A percentile compares a stretch with the other conserved stretches of the same genome.
Evolutionary conservation across 2,888 invertebrate species (phyloP).

Genomic region (Ormia ochracea): DNA sequence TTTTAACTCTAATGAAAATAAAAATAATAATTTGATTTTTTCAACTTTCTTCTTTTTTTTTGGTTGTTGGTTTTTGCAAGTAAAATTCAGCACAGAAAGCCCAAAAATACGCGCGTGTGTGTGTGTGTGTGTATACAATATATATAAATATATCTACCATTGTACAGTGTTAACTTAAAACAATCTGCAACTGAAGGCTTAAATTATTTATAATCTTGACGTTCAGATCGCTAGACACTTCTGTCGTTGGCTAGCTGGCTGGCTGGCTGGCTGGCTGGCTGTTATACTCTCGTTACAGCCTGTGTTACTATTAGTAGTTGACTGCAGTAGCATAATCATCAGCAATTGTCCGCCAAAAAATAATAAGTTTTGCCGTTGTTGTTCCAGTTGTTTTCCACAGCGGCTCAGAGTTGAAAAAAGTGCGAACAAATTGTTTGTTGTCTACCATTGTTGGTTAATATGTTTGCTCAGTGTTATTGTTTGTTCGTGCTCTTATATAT

Average conservation of each 20-base stretch:
- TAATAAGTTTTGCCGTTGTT: slow-evolving; percentile 17
- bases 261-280: background rate
- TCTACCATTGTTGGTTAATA: slow-evolving; percentile 46
- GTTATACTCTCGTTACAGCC: background rate
- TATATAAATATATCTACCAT: slow-evolving; percentile 51
- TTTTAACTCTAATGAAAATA: slow-evolving; percentile 18
- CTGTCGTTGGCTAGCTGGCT: background rate
- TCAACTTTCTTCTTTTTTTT: no score
- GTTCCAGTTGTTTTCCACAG: slow-evolving; percentile 17
- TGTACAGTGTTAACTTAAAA: slow-evolving; percentile 51
- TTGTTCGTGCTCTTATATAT: slow-evolving; percentile 27
- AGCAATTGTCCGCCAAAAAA: slow-evolving; percentile 52
- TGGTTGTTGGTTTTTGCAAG: background rate
- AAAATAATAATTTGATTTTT: slow-evolving; percentile 24
- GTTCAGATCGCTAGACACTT: slow-evolving; percentile 39
- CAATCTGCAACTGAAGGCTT: slow-evolving; percentile 62
- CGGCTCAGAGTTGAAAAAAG: slow-evolving; percentile 29
- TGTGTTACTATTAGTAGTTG: slow-evolving; percentile 11
- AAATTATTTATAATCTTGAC: slow-evolving; percentile 62
- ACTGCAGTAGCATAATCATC: slow-evolving; percentile 15
- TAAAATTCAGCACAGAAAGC: slow-evolving; percentile 3
- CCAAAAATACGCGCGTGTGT: background rate
- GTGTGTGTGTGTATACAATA: background rate
- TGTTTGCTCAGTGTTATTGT: slow-evolving; percentile 21
- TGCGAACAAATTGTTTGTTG: slow-evolving; percentile 61